A percentile compares a stretch with the other conserved stretches of the same genome.
phyloP scores from a whole-genome alignment of 2,113 vertebrate genomes.

The Apus apus region DNA sequence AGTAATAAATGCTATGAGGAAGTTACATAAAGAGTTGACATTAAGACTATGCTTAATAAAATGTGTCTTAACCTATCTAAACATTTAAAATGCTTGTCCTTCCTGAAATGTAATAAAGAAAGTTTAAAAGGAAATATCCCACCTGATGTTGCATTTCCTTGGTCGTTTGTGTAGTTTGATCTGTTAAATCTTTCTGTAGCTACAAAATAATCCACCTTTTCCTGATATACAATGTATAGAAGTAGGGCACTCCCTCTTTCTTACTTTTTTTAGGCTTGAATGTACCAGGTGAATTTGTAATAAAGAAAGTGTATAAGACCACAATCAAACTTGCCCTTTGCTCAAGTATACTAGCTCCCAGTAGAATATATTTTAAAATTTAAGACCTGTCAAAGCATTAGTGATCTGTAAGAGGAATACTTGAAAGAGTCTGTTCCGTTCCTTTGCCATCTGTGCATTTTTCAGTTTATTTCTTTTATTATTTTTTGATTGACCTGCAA shows the following conservation, averaged over 20 bases:
- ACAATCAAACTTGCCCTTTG: neutral
- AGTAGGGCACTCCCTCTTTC: neutral
- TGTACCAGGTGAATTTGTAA: neutral
- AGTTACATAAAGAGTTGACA: slow-evolving; percentile 4
- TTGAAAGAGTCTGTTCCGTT: neutral
- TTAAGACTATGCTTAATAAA: neutral
- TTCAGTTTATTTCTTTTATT: slow-evolving; percentile 28
- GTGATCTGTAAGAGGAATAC: neutral
- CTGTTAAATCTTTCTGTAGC: neutral
- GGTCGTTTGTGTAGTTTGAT: neutral
- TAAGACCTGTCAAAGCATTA: neutral
- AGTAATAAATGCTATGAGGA: neutral
- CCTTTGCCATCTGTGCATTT: slow-evolving; percentile 17
- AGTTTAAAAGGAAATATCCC: neutral
- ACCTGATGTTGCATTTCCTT: neutral
- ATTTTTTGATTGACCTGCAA: slow-evolving; percentile 41
- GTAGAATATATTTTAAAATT: neutral
- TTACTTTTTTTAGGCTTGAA: neutral
- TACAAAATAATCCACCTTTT: neutral
- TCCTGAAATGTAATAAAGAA: neutral
- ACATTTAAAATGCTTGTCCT: slow-evolving; percentile 36
- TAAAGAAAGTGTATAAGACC: neutral
- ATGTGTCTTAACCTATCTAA: slow-evolving; percentile 6
- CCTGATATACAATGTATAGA: neutral
- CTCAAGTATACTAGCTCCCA: neutral